Evolutionary conservation across 2,113 vertebrate species (phyloP), one percentile per base, ranked within the genome.

Genomic region (Dascyllus trimaculatus): DNA sequence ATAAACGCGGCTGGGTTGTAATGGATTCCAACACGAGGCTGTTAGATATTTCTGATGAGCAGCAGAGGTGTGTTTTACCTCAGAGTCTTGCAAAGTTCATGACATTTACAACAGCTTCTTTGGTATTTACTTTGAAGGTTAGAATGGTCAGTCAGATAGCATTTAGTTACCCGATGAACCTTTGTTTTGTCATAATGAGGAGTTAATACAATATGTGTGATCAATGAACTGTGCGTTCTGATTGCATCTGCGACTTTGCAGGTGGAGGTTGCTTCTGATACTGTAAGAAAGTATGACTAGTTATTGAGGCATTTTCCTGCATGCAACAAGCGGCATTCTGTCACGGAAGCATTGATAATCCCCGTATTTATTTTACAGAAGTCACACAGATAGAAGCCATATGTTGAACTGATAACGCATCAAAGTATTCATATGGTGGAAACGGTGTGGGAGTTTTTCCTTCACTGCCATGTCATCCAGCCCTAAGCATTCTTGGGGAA

Each of bases 71-170:
- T 80, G 79, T 90, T 89, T 90, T 68, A 80, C 88, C 79, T 81
- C 72, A 26, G 82, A 90, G 78, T 90, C 86, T 85, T 85, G 86
- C 82, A 94, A 93, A 95, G 94, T 94, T 94, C 92, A 94, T 94
- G 94, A 93, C 94, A 95, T 95, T 95, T 94, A 72, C 90, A 88
- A 64, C 75, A 77, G 89, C 82, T 83, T 92, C 86, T 81, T 72
- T 92, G 91, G 87, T 93, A 93, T 95, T 95, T 95, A 79, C 89
- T 90, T 58, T 93, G 92, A 94, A 94, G 94, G 92, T 94, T 94
- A 93, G 88, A 88, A 81, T 87, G 90, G 85, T 92, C 84, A 80
- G 80, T 87, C 90, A 89, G 91, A 85, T 74, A 90, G 85, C 35
- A 82, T 89, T 81, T 84, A 84, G 72, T 85, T 87, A 84, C 45